A percentile compares a stretch with the other conserved stretches of the same genome.
These are phyloP conservation scores for Agelastica alni DNA, from an alignment of 2,888 invertebrate genomes.

Conservation along the genomic window DNA sequence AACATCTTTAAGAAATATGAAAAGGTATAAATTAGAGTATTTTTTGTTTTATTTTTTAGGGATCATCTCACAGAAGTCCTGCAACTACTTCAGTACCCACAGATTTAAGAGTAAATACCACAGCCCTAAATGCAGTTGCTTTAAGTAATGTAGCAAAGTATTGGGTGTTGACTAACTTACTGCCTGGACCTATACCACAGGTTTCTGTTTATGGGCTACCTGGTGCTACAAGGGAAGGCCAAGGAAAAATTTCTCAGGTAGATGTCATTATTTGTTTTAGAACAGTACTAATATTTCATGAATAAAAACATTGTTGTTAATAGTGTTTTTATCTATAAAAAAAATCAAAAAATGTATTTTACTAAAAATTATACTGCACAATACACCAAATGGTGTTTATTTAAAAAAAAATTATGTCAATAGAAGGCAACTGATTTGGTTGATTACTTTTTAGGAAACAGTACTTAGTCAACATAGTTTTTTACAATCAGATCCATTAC, in stretches of 20 bases:
- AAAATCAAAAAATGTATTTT: too few relatives aligned
- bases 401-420: too few relatives aligned
- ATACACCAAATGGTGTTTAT: too few relatives aligned
- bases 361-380: too few relatives aligned
- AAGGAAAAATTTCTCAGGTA: constrained; percentile 67
- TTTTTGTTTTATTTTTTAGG: constrained; percentile 43
- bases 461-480: constrained; percentile 64
- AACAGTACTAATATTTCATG: too few relatives aligned
- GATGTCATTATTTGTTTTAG: too few relatives aligned
- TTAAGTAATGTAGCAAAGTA: constrained; percentile 79
- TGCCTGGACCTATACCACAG: constrained; percentile 77
- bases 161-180: constrained; percentile 82
- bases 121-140: constrained; percentile 69
- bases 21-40: too few relatives aligned
- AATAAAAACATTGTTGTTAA: too few relatives aligned
- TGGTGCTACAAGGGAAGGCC: constrained; percentile 63
- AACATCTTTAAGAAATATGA: too few relatives aligned
- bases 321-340: too few relatives aligned
- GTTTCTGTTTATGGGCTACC: constrained; percentile 73
- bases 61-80: constrained; percentile 54
- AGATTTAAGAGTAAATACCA: constrained; percentile 66
- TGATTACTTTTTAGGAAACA: constrained; percentile 49
- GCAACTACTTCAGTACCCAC: constrained; percentile 64
- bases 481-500: constrained; percentile 52
- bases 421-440: too few relatives aligned